These are phyloP conservation scores for Xestia rhomboidea DNA, from an alignment of 2,888 invertebrate species.

Conservation along the genomic window DNA sequence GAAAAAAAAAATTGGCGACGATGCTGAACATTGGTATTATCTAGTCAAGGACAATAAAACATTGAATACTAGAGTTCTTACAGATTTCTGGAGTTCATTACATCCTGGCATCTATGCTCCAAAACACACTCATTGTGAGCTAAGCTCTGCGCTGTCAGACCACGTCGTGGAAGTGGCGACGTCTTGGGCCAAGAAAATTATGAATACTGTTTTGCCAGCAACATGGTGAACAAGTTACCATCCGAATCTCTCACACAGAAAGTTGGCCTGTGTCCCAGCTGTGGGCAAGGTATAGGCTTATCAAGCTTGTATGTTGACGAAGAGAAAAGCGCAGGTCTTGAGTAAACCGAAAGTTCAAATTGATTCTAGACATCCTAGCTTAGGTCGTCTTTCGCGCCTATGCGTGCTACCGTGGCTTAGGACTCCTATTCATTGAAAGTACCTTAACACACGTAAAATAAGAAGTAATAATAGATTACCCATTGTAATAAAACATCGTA, in stretches of 20 bases:
- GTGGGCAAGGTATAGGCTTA: background rate
- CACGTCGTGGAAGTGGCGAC: background rate
- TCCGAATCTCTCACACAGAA: background rate
- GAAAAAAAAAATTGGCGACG: background rate
- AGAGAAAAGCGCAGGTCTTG: background rate
- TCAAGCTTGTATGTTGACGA: background rate
- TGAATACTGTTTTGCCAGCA: background rate
- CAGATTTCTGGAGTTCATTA: background rate
- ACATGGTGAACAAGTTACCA: background rate
- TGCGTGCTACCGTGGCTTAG: background rate
- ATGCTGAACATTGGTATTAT: background rate
- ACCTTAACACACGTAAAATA: slow-evolving; percentile 10
- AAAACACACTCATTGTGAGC: background rate
- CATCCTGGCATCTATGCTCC: background rate
- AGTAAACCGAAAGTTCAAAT: background rate
- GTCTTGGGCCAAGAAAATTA: background rate
- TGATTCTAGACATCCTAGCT: background rate
- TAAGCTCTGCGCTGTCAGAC: background rate
- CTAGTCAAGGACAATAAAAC: background rate
- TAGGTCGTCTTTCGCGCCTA: background rate
- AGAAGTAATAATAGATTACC: slow-evolving; percentile 9
- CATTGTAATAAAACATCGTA: slow-evolving; percentile 15
- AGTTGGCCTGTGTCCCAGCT: background rate
- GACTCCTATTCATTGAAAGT: background rate
- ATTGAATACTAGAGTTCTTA: background rate